These are phyloP conservation scores for Conchocele bisecta DNA, from an alignment of 2,888 invertebrate species.

Conservation along the genomic window DNA sequence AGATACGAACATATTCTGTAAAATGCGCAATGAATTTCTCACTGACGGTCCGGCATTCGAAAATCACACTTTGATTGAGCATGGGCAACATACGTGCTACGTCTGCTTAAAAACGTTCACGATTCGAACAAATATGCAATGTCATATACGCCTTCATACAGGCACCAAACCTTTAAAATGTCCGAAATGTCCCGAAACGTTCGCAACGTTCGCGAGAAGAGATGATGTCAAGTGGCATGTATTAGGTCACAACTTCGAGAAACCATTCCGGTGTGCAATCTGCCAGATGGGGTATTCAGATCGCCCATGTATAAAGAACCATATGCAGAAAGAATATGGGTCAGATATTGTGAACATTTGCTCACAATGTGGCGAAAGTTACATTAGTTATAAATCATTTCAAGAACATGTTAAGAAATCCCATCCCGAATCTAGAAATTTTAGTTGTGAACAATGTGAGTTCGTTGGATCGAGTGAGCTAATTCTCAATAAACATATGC, in stretches of 20 bases:
- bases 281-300: constrained; percentile 74
- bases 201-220: constrained; percentile 70
- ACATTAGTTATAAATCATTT: constrained; percentile 57
- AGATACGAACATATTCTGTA: constrained; percentile 61
- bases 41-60: constrained; percentile 61
- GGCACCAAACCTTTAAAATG: constrained; percentile 72
- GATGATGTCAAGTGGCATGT: constrained; percentile 74
- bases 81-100: constrained; percentile 67
- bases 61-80: constrained; percentile 65
- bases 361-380: constrained; percentile 71
- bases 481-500: constrained; percentile 69
- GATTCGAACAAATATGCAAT: constrained; percentile 71
- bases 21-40: constrained; percentile 61
- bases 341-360: constrained; percentile 66
- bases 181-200: constrained; percentile 64
- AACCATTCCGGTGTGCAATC: constrained; percentile 70
- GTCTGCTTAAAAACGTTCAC: constrained; percentile 73
- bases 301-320: constrained; percentile 66
- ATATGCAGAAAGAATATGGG: constrained; percentile 70
- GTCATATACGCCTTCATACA: constrained; percentile 72
- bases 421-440: constrained; percentile 69
- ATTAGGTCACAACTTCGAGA: constrained; percentile 70
- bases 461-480: constrained; percentile 70
- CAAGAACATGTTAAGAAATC: constrained; percentile 69
- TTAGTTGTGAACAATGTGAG: constrained; percentile 64